These are phyloP conservation scores for Cheilosia grossa DNA, from an alignment of 2,888 invertebrate species.

Conservation along the genomic window DNA sequence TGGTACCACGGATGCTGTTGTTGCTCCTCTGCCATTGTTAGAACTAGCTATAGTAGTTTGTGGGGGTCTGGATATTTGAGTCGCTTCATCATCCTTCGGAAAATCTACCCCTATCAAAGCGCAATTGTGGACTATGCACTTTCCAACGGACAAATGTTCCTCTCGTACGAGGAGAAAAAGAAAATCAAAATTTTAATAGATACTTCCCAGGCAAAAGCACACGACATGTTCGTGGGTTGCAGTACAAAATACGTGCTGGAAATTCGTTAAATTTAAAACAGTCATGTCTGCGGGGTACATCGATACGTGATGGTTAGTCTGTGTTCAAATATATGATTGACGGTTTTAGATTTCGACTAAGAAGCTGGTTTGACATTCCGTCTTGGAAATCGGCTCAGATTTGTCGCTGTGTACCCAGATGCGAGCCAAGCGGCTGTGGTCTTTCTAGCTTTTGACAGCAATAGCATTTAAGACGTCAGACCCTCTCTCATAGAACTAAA, in stretches of 20 bases:
- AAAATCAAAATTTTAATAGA: slow-evolving; percentile 27
- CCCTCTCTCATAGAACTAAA: no score
- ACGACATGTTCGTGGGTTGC: background rate
- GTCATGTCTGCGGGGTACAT: background rate
- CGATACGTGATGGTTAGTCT: background rate
- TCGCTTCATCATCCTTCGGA: slow-evolving; percentile 64
- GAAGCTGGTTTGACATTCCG: no score
- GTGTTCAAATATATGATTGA: background rate
- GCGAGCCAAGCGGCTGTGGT: no score
- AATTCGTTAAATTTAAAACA: slow-evolving; percentile 27
- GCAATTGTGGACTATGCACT: slow-evolving; percentile 52
- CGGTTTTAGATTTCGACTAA: background rate
- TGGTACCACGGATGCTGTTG: slow-evolving; percentile 67
- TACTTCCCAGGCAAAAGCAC: slow-evolving; percentile 9
- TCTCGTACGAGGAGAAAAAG: background rate
- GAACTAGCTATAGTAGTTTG: slow-evolving; percentile 44
- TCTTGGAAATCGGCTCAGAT: no score
- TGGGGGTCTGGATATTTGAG: slow-evolving; percentile 36
- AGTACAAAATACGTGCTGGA: slow-evolving; percentile 31
- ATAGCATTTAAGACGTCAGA: no score
- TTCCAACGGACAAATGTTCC: slow-evolving; percentile 47
- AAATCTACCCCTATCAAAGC: slow-evolving; percentile 59
- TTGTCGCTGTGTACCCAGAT: no score
- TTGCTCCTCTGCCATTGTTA: slow-evolving; percentile 40
- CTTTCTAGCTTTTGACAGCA: no score